Percentiles rank a stretch among this genome's conserved stretches.
Conservation (phyloP, 2,888 invertebrate genomes). For the Agonum fuliginosum region DNA sequence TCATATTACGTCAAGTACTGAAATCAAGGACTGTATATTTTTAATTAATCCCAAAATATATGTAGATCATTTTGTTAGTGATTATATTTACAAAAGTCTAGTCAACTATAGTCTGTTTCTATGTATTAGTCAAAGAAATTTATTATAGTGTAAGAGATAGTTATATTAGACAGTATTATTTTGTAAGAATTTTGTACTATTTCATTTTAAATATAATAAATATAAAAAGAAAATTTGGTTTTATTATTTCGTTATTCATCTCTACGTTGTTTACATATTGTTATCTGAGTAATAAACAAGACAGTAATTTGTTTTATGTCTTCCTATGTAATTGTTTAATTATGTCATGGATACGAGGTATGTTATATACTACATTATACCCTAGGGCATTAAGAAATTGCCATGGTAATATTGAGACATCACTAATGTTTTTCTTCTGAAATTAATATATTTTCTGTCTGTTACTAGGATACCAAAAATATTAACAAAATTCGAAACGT, state of each 20-base stretch:
- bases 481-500: too few relatives aligned
- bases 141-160: slow-evolving; percentile 16
- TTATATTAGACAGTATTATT: slow-evolving; percentile 27
- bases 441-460: too few relatives aligned
- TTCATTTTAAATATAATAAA: slow-evolving; percentile 30
- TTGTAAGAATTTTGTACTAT: slow-evolving; percentile 37
- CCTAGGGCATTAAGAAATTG: too few relatives aligned
- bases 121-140: slow-evolving; percentile 39
- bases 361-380: too few relatives aligned
- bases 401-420: too few relatives aligned
- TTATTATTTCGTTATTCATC: neutral
- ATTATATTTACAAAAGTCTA: slow-evolving; percentile 28
- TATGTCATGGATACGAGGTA: too few relatives aligned
- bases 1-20: slow-evolving; percentile 7
- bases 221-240: neutral
- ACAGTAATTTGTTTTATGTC: too few relatives aligned
- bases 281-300: too few relatives aligned
- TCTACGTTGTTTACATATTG: neutral
- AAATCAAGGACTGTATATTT: slow-evolving; percentile 11
- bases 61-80: slow-evolving; percentile 4
- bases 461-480: too few relatives aligned
- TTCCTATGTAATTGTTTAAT: too few relatives aligned
- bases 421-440: too few relatives aligned
- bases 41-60: slow-evolving; percentile 23
- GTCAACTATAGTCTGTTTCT: slow-evolving; percentile 23